Evolutionary conservation across 2,888 invertebrate genomes (phyloP).

Genomic region (Rhamnusium bicolor): DNA sequence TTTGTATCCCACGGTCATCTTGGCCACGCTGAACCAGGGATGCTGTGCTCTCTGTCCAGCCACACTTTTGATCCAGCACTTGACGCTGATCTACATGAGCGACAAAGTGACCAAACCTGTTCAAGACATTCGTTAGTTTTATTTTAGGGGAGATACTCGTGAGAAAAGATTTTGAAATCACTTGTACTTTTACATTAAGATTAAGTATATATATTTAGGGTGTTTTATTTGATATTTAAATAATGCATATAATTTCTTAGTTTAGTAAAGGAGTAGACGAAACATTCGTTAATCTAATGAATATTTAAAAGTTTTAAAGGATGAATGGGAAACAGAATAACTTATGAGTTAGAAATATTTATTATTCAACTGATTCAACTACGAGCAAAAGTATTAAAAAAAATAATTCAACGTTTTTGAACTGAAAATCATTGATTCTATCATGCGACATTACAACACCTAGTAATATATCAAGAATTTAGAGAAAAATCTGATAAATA

Average conservation of each 20-base stretch:
- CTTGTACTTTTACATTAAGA: slow-evolving; percentile 46
- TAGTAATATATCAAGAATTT: no score
- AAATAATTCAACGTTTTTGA: no score
- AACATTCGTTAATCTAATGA: slow-evolving; percentile 4
- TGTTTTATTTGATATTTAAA: slow-evolving; percentile 62
- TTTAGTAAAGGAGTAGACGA: background rate
- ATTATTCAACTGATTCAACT: background rate
- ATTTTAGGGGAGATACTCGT: slow-evolving; percentile 52
- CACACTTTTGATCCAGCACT: slow-evolving; percentile 2
- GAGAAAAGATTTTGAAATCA: slow-evolving; percentile 43
- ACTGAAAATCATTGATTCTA: no score
- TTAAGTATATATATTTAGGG: slow-evolving; percentile 53
- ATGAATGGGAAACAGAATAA: background rate
- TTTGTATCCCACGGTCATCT: slow-evolving; percentile 55
- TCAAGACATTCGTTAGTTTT: slow-evolving; percentile 59
- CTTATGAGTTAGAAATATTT: background rate
- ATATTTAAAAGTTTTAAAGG: background rate
- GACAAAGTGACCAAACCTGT: slow-evolving; percentile 63
- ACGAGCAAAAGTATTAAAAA: no score
- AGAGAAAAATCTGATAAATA: no score
- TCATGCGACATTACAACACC: no score
- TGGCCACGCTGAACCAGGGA: slow-evolving; percentile 33
- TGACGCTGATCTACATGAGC: background rate
- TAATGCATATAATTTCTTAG: slow-evolving; percentile 46
- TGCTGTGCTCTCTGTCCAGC: slow-evolving; percentile 5